Evolutionary conservation across 2,888 invertebrate species (phyloP), one percentile per base, ranked within the genome.

Genomic region (Netelia fuscicornis): DNA sequence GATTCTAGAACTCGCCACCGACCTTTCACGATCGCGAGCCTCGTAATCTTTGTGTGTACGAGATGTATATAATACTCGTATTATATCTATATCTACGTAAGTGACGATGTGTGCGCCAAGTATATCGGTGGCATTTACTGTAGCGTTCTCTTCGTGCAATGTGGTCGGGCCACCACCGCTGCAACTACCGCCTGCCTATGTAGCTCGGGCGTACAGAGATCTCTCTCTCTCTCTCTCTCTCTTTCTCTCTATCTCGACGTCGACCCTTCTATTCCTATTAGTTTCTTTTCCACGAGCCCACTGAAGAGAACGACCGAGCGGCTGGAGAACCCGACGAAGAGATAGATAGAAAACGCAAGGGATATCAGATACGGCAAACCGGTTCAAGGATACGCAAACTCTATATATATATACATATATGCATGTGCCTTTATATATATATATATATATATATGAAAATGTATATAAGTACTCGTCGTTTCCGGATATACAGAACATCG

Each of bases 381-480:
- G 84, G 84, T 84, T 78, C 84, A 84, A 84, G 84, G 84, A 84
- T 84, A 84, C 62, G 68, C 70, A 81, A 77, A 84, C 72, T 72
- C 44, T 78, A n/a, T 58, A 60, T 68, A 20, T 68, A 48, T 60
- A 60, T 67, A 77, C 68, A 23, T 11, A n/a, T 54, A 54, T n/a
- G 17, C 17, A 42, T 76, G 64, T 30, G 67, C 58, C 44, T 60
- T 52, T 37, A 37, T 37, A 6, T 37, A 37, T 37, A 1, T 6
- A 37, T 37, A 37, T 37, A 6, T 37, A 6, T 37, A 6, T 30
- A 44, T 64, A 37, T 65, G 48, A 25, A 67, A 77, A 81, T 81
- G 74, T 81, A 48, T 58, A 65, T 42, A 42, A 37, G 9, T 42
- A 54, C 37, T 30, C 56, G 72, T 72, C 80, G 80, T 80, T 71